These are phyloP conservation scores for Paracentrotus lividus DNA, from an alignment of 53 echinoderm and acorn worm species.

Conservation along the genomic window DNA sequence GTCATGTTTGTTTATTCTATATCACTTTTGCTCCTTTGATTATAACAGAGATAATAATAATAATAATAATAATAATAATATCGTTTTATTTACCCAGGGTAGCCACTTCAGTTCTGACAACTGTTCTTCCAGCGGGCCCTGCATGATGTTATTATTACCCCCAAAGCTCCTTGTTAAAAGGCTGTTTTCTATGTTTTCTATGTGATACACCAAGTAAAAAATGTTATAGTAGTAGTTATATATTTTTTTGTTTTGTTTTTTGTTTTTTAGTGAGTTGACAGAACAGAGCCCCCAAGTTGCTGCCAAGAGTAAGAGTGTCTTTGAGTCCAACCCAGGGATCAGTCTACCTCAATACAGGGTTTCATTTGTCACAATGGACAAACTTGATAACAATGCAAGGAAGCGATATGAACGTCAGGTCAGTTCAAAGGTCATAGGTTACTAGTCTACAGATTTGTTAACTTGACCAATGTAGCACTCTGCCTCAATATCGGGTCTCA, in stretches of 20 bases:
- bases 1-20: too few species aligned
- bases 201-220: too few species aligned
- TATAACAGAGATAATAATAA: too few species aligned
- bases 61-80: too few species aligned
- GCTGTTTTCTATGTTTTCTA: too few species aligned
- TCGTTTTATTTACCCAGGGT: too few species aligned
- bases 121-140: too few species aligned
- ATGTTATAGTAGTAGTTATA: neutral
- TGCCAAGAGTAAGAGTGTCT: conserved; percentile 55
- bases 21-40: too few species aligned
- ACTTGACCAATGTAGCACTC: conserved; percentile 68
- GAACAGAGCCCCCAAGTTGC: conserved; percentile 64
- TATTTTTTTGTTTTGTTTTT: neutral
- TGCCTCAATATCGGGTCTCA: conserved; percentile 78
- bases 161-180: too few species aligned
- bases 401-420: conserved; percentile 86
- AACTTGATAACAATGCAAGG: conserved; percentile 74
- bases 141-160: too few species aligned
- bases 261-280: conserved; percentile 69
- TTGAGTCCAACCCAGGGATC: conserved; percentile 63
- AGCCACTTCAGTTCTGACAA: too few species aligned
- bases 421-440: conserved; percentile 31
- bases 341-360: conserved; percentile 80
- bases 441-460: neutral
- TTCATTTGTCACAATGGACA: conserved; percentile 77